These are phyloP conservation scores for Thamnophis elegans DNA, from an alignment of 2,797 vertebrate species.

Conservation along the genomic window DNA sequence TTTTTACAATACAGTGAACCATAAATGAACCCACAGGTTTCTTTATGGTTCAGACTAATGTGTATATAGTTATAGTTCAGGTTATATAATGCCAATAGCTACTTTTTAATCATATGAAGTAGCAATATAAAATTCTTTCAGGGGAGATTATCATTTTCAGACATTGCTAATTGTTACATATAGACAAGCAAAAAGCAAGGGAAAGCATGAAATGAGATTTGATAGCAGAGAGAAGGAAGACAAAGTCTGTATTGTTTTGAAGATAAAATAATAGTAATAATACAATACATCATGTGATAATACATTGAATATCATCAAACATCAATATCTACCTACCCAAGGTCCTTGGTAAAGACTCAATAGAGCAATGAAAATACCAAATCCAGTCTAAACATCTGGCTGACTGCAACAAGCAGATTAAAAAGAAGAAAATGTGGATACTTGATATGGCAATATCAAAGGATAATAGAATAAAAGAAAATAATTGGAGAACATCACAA, in stretches of 20 bases:
- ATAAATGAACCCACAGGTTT: neutral
- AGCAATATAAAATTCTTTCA: neutral
- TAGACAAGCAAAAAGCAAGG: neutral
- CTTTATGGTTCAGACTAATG: neutral
- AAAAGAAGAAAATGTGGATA: neutral
- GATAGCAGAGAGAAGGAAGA: neutral
- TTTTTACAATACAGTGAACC: neutral
- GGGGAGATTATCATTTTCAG: neutral
- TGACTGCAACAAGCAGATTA: neutral
- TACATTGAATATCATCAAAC: neutral
- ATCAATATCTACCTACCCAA: neutral
- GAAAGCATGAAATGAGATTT: neutral
- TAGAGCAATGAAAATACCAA: neutral
- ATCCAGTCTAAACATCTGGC: neutral
- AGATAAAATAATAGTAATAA: neutral
- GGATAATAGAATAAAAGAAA: neutral
- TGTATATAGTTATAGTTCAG: neutral
- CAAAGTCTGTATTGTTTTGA: neutral
- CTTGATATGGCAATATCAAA: neutral
- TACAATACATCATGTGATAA: neutral
- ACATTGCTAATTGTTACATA: neutral
- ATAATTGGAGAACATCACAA: neutral
- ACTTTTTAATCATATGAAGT: neutral
- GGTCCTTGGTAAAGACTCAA: neutral
- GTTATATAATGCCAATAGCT: neutral